A percentile compares a stretch with the other conserved stretches of the same genome.
phyloP scores from a whole-genome alignment of 1,140 invertebrate species.

The Cephus cinctus region DNA sequence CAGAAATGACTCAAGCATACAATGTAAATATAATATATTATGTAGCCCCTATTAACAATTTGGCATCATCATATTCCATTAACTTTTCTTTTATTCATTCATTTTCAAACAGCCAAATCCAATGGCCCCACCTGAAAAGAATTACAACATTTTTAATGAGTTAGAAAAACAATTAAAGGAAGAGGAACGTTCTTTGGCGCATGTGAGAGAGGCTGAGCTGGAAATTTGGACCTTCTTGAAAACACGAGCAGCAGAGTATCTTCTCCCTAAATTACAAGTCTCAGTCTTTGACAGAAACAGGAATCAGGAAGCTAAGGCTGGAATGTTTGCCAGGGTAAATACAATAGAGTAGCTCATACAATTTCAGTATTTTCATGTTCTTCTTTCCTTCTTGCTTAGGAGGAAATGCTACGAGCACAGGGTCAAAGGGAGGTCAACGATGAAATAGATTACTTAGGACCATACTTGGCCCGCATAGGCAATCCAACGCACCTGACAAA shows the following conservation, averaged over 20 bases:
- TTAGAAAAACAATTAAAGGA: conserved; percentile 54
- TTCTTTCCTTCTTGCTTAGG: conserved; percentile 35
- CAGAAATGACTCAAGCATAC: conserved; percentile 64
- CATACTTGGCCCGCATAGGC: conserved; percentile 59
- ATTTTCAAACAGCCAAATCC: conserved; percentile 64
- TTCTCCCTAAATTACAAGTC: conserved; percentile 50
- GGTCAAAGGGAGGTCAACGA: conserved; percentile 39
- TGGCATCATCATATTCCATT: neutral
- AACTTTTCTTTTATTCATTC: conserved; percentile 1
- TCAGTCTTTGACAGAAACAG: conserved; percentile 59
- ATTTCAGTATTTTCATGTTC: neutral
- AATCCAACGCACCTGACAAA: conserved; percentile 39
- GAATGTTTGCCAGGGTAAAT: conserved; percentile 45
- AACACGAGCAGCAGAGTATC: conserved; percentile 47
- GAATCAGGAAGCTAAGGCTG: conserved; percentile 53
- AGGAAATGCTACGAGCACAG: conserved; percentile 40
- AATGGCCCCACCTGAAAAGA: conserved; percentile 58
- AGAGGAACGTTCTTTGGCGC: conserved; percentile 52
- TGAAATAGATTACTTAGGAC: conserved; percentile 58
- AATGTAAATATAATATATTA: conserved; percentile 48
- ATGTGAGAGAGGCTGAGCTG: conserved; percentile 55
- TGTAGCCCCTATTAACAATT: neutral
- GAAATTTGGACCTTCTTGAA: conserved; percentile 52
- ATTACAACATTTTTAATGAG: conserved; percentile 61
- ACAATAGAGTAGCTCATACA: neutral